Base-by-base conservation (phyloP, 2,888 invertebrate species). In the Glaucopsyche alexis region DNA sequence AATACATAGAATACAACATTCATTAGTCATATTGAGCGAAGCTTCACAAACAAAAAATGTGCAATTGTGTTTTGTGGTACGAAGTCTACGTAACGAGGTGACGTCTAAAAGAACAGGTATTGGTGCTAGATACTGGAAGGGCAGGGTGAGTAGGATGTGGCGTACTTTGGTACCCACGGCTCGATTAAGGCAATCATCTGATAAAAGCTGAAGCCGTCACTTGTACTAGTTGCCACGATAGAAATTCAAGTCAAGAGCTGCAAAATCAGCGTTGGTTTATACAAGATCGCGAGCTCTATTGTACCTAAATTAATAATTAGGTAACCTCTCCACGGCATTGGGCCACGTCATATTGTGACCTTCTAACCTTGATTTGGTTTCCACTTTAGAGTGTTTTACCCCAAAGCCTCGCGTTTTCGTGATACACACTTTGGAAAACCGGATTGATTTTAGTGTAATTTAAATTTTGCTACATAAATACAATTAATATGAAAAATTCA, bases 331-430 rank as follows among this genome's bases (percentile, higher is more conserved):
- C 87, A 84, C 84, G 84, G 92, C 93, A 87, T 91, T 91, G 93
- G 94, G 95, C 94, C 95, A 95, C 95, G 95, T 95, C 94, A 93
- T 94, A 92, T 88, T 91, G 95, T 95, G 95, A 95, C 95, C 94
- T 95, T 95, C 89, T 94, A 94, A 94, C 94, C 94, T 95, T 95
- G 96, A 96, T 96, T 96, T 96, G 96, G 96, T 96, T 96, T 96
- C 95, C 96, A 96, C 94, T 95, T 86, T 94, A 93, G 94, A 94
- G 93, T 94, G 93, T 90, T 94, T 93, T 87, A 93, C 94, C 94
- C 93, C 93, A 90, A 86, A 84, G 84, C 87, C 86, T 88, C 86
- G 82, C 82, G 84, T 86, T 72, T 88, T 89, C 80, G 75, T 76
- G 81, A 84, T 80, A 83, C 82, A 81, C 79, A 83, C 82, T 78